Evolutionary conservation across 2,888 invertebrate species (phyloP).

Genomic region (Neoitamus cyanurus): DNA sequence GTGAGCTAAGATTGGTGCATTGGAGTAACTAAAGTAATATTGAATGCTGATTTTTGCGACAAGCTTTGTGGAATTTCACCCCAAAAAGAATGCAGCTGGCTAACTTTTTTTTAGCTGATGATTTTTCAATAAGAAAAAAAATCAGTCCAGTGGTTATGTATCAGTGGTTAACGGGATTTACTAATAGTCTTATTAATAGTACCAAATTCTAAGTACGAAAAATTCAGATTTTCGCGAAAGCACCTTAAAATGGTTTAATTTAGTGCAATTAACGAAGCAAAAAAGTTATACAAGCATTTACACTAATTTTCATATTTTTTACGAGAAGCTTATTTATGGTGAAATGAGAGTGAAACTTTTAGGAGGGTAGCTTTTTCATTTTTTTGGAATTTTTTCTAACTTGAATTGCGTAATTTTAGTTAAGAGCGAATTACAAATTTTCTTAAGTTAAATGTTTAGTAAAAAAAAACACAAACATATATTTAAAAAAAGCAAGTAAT

Average conservation of each 20-base stretch:
- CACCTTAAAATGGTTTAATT: neutral
- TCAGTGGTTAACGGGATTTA: too few relatives aligned
- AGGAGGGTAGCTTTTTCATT: neutral
- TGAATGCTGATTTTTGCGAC: too few relatives aligned
- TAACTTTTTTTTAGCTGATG: too few relatives aligned
- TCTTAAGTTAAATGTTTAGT: neutral
- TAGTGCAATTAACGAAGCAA: neutral
- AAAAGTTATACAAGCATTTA: neutral
- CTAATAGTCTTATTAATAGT: neutral
- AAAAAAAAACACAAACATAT: neutral
- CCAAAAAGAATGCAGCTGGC: too few relatives aligned
- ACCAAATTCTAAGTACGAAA: neutral
- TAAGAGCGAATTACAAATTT: neutral
- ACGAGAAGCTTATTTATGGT: neutral
- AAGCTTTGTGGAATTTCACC: too few relatives aligned
- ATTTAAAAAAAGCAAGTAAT: neutral
- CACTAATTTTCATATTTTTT: conserved; percentile 1
- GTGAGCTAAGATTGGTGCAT: too few relatives aligned
- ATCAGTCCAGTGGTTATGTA: too few relatives aligned
- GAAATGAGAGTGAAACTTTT: neutral
- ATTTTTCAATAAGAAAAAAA: too few relatives aligned
- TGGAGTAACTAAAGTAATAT: too few relatives aligned
- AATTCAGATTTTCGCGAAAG: neutral
- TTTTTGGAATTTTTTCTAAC: neutral
- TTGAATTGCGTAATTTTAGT: neutral